Evolutionary conservation across 1,140 invertebrate species (phyloP).

Genomic region (Drosophila mauritiana): DNA sequence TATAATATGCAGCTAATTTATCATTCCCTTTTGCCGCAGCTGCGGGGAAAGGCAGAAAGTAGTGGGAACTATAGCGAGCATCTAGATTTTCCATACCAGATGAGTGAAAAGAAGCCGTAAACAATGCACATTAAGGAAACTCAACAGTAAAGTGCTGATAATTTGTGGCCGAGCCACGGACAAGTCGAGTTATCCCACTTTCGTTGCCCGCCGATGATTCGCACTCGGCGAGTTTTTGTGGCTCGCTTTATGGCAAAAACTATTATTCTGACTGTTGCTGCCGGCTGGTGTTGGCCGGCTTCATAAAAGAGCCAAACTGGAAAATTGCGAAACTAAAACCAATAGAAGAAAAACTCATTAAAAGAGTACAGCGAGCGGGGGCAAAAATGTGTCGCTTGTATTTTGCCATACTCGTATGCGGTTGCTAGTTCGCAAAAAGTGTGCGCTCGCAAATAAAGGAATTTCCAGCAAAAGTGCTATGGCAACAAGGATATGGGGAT

Average conservation of each 20-base stretch:
- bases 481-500: constrained; percentile 3
- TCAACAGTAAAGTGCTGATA: constrained; percentile 68
- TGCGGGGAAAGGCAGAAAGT: constrained; percentile 16
- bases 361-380: background rate
- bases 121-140: constrained; percentile 36
- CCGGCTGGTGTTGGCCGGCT: constrained; percentile 2
- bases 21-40: constrained; percentile 55
- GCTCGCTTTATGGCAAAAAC: constrained; percentile 26
- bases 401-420: background rate
- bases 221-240: constrained; percentile 25
- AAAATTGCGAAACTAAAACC: constrained; percentile 35
- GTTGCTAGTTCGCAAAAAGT: constrained; percentile 2
- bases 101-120: constrained; percentile 11
- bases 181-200: constrained; percentile 39
- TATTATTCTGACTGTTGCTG: constrained; percentile 15
- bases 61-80: constrained; percentile 17
- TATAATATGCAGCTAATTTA: constrained; percentile 81
- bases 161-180: constrained; percentile 57
- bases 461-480: constrained; percentile 1
- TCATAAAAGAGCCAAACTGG: constrained; percentile 19
- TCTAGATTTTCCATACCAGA: constrained; percentile 38
- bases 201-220: constrained; percentile 32
- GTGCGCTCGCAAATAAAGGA: constrained; percentile 11
- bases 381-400: constrained; percentile 28
- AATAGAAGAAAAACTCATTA: constrained; percentile 45